Base-by-base conservation (phyloP, 1,140 invertebrate genomes). In the Plodia interpunctella region DNA sequence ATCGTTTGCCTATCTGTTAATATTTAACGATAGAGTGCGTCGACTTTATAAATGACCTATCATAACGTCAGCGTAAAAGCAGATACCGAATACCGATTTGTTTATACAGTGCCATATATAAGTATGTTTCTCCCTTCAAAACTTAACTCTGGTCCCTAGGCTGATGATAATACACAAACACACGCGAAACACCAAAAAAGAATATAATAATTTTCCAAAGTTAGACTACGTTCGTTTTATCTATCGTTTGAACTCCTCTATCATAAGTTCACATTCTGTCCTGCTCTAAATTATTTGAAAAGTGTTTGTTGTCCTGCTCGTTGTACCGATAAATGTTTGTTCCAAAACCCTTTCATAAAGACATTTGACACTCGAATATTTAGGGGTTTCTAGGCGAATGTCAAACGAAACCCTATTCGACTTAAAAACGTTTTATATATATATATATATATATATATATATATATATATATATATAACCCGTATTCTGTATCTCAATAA, bases 311-410 rank as follows among this genome's bases (percentile, higher is more conserved):
- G 38, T 44, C 38, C 38, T 44, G 38, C 38, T 44, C 38, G n/a
- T n/a, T n/a, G n/a, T n/a, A 15, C 10, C 15, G n/a, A 44, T 44
- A 44, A 44, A n/a, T 44, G 30, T 19, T 55, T 54, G 13, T 55
- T 17, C 15, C 17, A 19, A 55, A 55, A 55, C 54, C 32, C 25
- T 55, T 19, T 19, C 17, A 35, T 55, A 44, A 44, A 44, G 5
- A 17, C 38, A 44, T 44, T 44, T 44, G 15, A 44, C 38, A 15
- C 25, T 17, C 20, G 51, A 52, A 20, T 50, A 32, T 32, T 9
- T 11, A 10, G 2, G 30, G 10, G 30, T 8, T 32, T 32, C 30
- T 9, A 32, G 28, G 28, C 28, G 28, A 28, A 28, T n/a, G n/a
- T n/a, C n/a, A n/a, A n/a, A n/a, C n/a, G n/a, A n/a, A n/a, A n/a